Evolutionary conservation across 2,797 vertebrate genomes (phyloP).

Genomic region (Peromyscus aztecus): DNA sequence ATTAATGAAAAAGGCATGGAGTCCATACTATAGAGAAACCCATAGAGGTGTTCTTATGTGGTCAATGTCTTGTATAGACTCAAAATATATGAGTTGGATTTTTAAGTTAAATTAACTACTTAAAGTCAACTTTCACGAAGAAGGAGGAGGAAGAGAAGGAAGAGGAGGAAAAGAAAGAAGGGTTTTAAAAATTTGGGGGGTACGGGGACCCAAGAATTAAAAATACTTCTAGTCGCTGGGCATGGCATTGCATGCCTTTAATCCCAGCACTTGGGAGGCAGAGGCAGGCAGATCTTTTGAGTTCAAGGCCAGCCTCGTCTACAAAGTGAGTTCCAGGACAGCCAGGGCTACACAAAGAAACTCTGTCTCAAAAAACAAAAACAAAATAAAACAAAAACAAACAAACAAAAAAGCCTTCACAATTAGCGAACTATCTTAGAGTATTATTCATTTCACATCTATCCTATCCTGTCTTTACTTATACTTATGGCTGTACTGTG

Average conservation of each 20-base stretch:
- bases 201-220: background rate
- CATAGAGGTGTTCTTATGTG: background rate
- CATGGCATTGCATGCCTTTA: background rate
- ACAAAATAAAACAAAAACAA: background rate
- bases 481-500: background rate
- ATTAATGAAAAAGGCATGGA: background rate
- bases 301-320: background rate
- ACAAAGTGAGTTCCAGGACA: background rate
- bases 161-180: too few relatives aligned
- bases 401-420: background rate
- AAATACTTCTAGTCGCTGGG: background rate
- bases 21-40: background rate
- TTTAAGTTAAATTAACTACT: background rate
- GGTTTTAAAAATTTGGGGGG: background rate
- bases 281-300: background rate
- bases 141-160: background rate
- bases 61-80: background rate
- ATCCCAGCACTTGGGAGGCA: background rate
- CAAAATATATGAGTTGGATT: background rate
- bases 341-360: background rate
- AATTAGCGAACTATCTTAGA: background rate
- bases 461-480: background rate
- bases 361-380: background rate
- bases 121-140: background rate
- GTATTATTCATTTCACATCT: too few relatives aligned